A percentile compares a stretch with the other conserved stretches of the same genome.
Evolutionary conservation across 2,113 vertebrate species (phyloP).

Genomic region (Amia ocellicauda): DNA sequence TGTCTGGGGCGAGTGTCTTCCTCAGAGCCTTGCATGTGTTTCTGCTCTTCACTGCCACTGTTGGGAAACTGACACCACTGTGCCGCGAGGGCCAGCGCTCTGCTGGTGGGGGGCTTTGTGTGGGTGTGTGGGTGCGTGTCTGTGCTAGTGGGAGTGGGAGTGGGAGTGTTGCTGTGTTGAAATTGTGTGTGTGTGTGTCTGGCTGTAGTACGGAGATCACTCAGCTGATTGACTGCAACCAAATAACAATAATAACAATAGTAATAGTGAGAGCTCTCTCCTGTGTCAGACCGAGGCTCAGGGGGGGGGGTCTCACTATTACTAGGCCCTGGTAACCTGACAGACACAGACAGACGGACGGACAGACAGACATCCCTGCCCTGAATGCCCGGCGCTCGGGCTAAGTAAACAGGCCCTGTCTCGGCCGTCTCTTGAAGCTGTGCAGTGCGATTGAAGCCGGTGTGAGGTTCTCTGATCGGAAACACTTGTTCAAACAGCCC

Average conservation of each 20-base stretch:
- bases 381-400: background rate
- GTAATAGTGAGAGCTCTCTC: too few species aligned
- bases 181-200: constrained; percentile 13
- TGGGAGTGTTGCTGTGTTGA: background rate
- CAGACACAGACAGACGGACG: too few species aligned
- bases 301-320: too few species aligned
- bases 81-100: constrained; percentile 44
- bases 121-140: constrained; percentile 19
- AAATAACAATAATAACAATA: too few species aligned
- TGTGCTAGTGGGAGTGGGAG: constrained; percentile 6
- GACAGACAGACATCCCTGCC: background rate
- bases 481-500: constrained; percentile 72
- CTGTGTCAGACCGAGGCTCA: too few species aligned
- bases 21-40: constrained; percentile 61
- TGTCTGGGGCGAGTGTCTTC: constrained; percentile 54
- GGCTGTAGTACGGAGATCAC: too few species aligned
- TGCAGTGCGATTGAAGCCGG: constrained; percentile 24
- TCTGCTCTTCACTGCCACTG: constrained; percentile 52
- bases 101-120: constrained; percentile 43
- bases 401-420: background rate
- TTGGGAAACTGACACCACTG: too few species aligned
- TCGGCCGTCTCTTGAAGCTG: background rate
- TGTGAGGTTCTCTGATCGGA: constrained; percentile 49
- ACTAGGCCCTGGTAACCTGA: too few species aligned
- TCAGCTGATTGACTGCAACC: too few species aligned